Conservation (phyloP, 2,888 invertebrate genomes). For the Pantelozetes paolii region DNA sequence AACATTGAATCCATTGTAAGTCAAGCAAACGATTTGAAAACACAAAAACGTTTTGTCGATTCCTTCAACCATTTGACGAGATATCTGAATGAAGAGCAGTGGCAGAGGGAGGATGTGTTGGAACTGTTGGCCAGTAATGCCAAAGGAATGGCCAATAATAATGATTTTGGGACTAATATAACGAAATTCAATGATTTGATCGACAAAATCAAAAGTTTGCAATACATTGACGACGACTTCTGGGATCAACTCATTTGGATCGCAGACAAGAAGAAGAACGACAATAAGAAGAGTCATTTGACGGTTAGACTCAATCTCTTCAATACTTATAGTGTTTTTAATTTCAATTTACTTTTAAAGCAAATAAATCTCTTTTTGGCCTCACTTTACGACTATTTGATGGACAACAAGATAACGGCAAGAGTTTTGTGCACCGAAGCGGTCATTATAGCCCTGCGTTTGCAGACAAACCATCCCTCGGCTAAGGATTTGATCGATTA, state of each 20-base stretch:
- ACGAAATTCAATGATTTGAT: neutral
- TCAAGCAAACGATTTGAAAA: neutral
- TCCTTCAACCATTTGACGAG: neutral
- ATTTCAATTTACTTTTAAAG: too few species aligned
- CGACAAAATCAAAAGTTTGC: conserved; percentile 1
- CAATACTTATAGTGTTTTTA: neutral
- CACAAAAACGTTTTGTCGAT: neutral
- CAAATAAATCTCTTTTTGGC: conserved; percentile 22
- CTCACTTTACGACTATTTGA: conserved; percentile 1
- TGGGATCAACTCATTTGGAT: neutral
- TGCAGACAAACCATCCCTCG: neutral
- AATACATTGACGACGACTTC: conserved; percentile 27
- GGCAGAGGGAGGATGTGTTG: neutral
- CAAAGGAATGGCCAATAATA: neutral
- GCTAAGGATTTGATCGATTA: neutral
- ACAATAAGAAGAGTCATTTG: neutral
- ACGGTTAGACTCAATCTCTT: neutral
- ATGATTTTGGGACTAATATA: neutral
- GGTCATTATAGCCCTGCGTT: neutral
- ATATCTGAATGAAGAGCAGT: conserved; percentile 1
- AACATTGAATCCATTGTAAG: neutral
- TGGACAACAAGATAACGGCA: neutral
- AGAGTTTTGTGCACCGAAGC: neutral
- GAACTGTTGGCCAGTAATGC: neutral
- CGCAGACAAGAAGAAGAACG: neutral